These are phyloP conservation scores for Lamprotornis superbus DNA, from an alignment of 2,113 vertebrate genomes.

Conservation along the genomic window DNA sequence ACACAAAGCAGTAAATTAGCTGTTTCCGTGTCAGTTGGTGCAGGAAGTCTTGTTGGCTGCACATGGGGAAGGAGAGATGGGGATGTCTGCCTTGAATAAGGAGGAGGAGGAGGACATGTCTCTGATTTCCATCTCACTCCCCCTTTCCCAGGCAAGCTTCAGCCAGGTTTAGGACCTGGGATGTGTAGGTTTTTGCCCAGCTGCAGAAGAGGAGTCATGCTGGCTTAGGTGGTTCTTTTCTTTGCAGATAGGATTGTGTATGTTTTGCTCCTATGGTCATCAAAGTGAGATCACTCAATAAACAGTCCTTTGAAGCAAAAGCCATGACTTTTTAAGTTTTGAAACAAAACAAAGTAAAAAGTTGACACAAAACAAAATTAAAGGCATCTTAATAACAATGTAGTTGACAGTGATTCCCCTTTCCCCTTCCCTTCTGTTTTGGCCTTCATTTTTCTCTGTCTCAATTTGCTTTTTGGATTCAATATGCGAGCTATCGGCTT, in stretches of 20 bases:
- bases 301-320: background rate
- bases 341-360: background rate
- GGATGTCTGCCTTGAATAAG: background rate
- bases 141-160: background rate
- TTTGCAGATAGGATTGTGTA: background rate
- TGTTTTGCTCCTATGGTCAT: background rate
- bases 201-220: background rate
- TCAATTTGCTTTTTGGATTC: background rate
- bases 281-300: background rate
- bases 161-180: background rate
- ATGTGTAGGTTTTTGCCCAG: background rate
- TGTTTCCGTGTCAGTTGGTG: conserved; percentile 14
- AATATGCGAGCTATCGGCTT: background rate
- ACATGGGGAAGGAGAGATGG: conserved; percentile 14
- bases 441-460: background rate
- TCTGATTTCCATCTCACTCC: background rate
- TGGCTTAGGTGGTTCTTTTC: background rate
- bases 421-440: background rate
- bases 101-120: background rate
- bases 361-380: background rate
- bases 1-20: conserved; percentile 23
- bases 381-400: background rate
- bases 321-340: background rate
- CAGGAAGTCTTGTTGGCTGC: conserved; percentile 38
- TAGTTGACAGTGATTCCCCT: background rate